Conservation (phyloP, 2,797 vertebrate genomes). For the Premnoplex brunnescens region DNA sequence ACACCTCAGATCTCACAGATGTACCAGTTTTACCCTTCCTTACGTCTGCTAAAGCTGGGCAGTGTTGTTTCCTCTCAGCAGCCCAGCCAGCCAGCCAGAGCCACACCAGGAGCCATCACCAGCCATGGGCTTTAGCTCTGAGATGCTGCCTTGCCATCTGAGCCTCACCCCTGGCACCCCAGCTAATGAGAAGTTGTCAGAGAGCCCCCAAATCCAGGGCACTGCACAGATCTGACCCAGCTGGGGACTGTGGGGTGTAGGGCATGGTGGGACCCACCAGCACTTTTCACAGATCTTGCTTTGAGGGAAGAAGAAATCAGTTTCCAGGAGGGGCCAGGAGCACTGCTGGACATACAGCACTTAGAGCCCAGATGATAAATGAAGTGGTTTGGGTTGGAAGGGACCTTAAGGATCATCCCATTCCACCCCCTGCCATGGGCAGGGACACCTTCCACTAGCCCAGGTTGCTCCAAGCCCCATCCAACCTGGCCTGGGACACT, state of each 20-base stretch:
- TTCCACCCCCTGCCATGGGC: no score
- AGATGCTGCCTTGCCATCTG: accelerated
- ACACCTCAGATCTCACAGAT: not conserved
- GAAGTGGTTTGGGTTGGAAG: not conserved
- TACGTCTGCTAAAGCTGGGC: not conserved
- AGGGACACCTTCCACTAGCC: not conserved
- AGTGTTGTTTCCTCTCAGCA: not conserved
- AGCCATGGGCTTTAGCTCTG: not conserved
- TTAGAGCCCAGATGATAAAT: not conserved
- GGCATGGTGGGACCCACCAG: not conserved
- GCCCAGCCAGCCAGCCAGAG: not conserved
- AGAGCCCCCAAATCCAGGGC: not conserved
- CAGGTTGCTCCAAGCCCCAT: not conserved
- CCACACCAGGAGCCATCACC: not conserved
- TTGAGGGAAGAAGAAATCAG: not conserved
- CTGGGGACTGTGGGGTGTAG: accelerated
- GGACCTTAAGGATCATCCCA: not conserved
- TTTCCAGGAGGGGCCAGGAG: not conserved
- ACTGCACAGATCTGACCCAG: not conserved
- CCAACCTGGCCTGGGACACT: not conserved
- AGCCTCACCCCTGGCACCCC: not conserved
- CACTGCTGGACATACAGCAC: not conserved
- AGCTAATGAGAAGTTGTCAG: not conserved
- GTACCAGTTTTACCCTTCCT: not conserved
- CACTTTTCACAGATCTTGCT: not conserved